Evolutionary conservation across 2,113 vertebrate species (phyloP).

Genomic region (Ctenodactylus gundi): DNA sequence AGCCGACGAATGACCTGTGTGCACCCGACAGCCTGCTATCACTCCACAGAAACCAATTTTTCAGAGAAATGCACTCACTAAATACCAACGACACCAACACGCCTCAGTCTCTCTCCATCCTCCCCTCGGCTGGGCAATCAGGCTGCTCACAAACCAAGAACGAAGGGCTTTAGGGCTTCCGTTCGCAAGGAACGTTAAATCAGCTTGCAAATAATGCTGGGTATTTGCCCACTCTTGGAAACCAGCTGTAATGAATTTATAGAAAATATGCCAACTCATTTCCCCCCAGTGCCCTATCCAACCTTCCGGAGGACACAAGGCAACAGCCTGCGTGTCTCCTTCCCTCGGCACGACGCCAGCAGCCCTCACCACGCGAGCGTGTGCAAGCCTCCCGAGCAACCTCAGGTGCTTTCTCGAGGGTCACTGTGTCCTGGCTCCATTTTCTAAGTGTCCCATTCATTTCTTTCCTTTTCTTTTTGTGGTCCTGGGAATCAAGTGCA

Average conservation of each 20-base stretch:
- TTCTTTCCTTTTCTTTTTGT: too few relatives aligned
- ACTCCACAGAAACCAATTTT: constrained; percentile 21
- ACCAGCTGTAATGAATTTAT: constrained; percentile 41
- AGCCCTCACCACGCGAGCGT: too few relatives aligned
- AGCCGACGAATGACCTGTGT: not conserved
- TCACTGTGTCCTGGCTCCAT: constrained; percentile 21
- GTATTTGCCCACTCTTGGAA: constrained; percentile 43
- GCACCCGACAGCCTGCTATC: not conserved
- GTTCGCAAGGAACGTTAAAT: constrained; percentile 34
- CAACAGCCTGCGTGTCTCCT: not conserved
- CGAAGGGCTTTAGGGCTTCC: constrained; percentile 33
- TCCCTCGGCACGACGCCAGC: not conserved
- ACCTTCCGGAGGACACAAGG: not conserved
- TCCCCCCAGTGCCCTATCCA: not conserved
- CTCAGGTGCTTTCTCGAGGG: not conserved
- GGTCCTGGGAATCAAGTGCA: too few relatives aligned
- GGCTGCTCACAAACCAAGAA: constrained; percentile 50
- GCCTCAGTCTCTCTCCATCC: not conserved
- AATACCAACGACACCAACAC: constrained; percentile 15
- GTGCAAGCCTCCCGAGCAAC: too few relatives aligned
- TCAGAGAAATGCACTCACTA: constrained; percentile 39
- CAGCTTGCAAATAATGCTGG: constrained; percentile 35
- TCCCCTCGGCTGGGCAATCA: constrained; percentile 43
- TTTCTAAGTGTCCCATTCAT: constrained; percentile 65
- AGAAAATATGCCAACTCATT: constrained; percentile 37